Conservation (phyloP, 2,797 vertebrate species). For the Hafferia zeledoni region DNA sequence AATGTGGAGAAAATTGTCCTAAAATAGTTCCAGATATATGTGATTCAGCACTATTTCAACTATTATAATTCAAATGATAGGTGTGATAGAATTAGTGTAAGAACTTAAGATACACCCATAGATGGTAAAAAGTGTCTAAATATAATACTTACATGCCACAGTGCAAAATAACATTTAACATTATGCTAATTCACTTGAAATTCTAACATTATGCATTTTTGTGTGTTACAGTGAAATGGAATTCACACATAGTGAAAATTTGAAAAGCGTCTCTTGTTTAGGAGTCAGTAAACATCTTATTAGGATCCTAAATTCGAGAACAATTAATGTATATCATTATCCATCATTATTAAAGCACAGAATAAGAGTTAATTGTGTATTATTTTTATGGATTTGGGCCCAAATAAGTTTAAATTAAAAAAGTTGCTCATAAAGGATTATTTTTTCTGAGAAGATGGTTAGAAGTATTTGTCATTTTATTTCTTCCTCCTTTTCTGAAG, state of each 20-base stretch:
- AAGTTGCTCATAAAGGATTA: neutral
- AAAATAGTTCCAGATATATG: neutral
- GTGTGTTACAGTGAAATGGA: neutral
- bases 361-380: neutral
- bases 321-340: neutral
- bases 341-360: neutral
- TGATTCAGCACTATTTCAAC: neutral
- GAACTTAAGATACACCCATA: neutral
- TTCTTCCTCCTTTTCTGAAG: neutral
- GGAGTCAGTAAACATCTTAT: neutral
- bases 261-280: neutral
- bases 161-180: neutral
- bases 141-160: neutral
- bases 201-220: neutral
- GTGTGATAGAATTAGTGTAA: neutral
- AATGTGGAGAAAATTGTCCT: neutral
- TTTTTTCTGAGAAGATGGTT: neutral
- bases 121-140: neutral
- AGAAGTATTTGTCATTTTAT: neutral
- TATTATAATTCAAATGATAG: neutral
- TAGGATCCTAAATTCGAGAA: neutral
- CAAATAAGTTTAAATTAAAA: neutral
- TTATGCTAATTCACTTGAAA: neutral
- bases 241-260: neutral
- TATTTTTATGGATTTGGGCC: neutral